phyloP scores from a whole-genome alignment of 2,113 vertebrate species.

The Chrysochloris asiatica region DNA sequence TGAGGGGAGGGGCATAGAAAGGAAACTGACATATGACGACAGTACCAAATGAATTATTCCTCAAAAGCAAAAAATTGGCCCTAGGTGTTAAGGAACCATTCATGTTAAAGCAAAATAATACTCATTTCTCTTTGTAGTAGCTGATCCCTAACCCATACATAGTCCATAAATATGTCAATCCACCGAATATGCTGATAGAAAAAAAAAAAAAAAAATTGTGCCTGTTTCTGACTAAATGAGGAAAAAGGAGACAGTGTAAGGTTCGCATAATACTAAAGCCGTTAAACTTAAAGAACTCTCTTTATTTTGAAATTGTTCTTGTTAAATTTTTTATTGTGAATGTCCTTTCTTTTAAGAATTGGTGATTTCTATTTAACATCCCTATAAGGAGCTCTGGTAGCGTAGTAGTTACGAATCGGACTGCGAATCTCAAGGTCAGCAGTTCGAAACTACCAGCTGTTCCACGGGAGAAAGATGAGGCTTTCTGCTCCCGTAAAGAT shows the following conservation, averaged over 20 bases:
- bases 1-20: neutral
- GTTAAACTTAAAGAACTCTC: neutral
- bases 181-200: neutral
- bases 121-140: neutral
- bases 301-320: constrained; percentile 24
- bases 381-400: too few relatives aligned
- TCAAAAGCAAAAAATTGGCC: neutral
- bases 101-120: constrained; percentile 1
- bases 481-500: too few relatives aligned
- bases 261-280: neutral
- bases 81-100: neutral
- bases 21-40: too few relatives aligned
- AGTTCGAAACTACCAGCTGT: too few relatives aligned
- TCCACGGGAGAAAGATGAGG: too few relatives aligned
- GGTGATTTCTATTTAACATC: neutral
- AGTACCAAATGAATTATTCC: neutral
- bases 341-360: neutral
- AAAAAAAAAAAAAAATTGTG: neutral
- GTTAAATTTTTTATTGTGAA: neutral
- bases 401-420: too few relatives aligned
- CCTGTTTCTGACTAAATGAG: neutral
- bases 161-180: neutral
- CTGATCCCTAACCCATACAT: neutral
- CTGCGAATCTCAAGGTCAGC: too few relatives aligned
- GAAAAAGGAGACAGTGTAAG: neutral